Evolutionary conservation across 2,797 vertebrate genomes (phyloP).

Genomic region (Psittacula derbiana): DNA sequence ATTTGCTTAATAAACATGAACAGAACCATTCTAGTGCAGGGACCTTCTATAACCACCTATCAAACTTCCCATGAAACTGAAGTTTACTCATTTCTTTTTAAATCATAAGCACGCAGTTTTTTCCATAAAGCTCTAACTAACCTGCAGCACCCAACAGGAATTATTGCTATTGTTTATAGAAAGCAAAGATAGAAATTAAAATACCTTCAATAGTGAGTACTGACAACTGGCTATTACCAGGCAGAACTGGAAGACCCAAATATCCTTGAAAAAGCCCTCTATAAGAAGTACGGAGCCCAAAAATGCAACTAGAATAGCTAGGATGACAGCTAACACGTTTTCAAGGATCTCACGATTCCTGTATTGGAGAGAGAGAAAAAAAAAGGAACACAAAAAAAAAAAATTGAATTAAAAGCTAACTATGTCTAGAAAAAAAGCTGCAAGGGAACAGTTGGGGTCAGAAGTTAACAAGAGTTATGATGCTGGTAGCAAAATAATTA

Average conservation of each 20-base stretch:
- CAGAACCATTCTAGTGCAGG: not conserved
- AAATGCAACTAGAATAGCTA: constrained; percentile 96
- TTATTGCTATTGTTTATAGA: not conserved
- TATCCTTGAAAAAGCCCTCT: constrained; percentile 96
- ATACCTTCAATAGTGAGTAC: constrained; percentile 96
- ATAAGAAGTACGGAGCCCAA: constrained; percentile 94
- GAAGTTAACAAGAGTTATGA: not conserved
- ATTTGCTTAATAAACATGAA: not conserved
- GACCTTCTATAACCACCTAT: not conserved
- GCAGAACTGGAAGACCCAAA: constrained; percentile 99
- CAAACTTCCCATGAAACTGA: not conserved
- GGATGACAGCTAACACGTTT: constrained; percentile 90
- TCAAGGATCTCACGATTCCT: constrained; percentile 97
- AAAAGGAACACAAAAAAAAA: no score
- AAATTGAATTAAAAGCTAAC: not conserved
- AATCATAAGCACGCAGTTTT: not conserved
- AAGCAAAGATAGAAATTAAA: not conserved
- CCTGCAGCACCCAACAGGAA: not conserved
- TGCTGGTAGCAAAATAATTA: not conserved
- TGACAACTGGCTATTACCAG: constrained; percentile 98
- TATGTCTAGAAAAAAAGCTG: not conserved
- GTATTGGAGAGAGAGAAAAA: not conserved
- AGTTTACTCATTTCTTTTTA: not conserved
- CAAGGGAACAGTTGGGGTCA: not conserved
- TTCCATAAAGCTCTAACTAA: not conserved